Conservation (phyloP, 2,113 vertebrate species). For the Oxygymnocypris stewartii region DNA sequence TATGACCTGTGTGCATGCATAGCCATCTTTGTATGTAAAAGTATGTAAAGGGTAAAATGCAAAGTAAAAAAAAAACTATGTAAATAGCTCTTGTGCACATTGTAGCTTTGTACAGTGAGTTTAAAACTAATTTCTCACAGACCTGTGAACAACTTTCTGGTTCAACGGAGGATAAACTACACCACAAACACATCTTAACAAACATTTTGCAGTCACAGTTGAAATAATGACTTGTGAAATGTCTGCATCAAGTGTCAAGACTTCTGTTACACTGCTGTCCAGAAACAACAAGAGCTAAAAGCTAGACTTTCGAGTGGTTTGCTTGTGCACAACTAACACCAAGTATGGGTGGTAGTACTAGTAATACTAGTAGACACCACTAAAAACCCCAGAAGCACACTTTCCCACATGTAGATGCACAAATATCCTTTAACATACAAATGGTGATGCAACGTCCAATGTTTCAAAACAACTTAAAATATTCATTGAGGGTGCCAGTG, state of each 20-base stretch:
- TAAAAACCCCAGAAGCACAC: neutral
- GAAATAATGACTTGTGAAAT: neutral
- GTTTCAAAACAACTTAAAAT: conserved; percentile 40
- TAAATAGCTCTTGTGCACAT: neutral
- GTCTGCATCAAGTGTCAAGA: neutral
- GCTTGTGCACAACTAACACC: neutral
- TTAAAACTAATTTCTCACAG: neutral
- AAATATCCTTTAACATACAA: conserved; percentile 49
- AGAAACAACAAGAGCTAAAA: neutral
- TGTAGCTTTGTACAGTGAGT: neutral
- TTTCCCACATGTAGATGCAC: conserved; percentile 12
- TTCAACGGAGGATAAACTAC: neutral
- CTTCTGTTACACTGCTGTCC: neutral
- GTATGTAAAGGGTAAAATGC: neutral
- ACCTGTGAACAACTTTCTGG: neutral
- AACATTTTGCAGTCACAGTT: neutral
- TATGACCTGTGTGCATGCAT: neutral
- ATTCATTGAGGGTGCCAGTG: conserved; percentile 32
- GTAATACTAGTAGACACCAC: neutral
- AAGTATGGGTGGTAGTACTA: neutral
- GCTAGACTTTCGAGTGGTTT: neutral
- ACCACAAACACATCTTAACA: neutral
- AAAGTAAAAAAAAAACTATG: conserved; percentile 21
- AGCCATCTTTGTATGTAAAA: conserved; percentile 4
- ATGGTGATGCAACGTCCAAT: neutral